Conservation (phyloP, 2,113 vertebrate species). For the Indri indri region DNA sequence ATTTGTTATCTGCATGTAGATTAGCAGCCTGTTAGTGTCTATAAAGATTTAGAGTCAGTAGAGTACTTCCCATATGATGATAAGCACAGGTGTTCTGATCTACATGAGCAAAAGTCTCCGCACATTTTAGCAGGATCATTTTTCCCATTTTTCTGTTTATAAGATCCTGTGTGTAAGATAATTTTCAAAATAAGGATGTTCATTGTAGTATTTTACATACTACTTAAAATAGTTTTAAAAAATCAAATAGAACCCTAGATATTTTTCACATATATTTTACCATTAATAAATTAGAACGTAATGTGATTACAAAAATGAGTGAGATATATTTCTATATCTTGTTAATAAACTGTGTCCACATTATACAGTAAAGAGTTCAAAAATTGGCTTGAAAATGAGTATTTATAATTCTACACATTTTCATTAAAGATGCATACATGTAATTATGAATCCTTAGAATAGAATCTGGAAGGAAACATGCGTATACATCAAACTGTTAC, state of each 20-base stretch:
- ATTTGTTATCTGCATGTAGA: background rate
- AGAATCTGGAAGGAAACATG: background rate
- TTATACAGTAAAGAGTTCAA: background rate
- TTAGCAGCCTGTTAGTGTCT: background rate
- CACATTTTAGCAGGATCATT: background rate
- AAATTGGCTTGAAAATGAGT: background rate
- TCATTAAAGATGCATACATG: background rate
- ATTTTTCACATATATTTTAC: background rate
- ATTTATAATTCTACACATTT: background rate
- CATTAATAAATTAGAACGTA: background rate
- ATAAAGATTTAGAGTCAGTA: background rate
- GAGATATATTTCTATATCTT: background rate
- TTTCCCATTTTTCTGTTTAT: background rate
- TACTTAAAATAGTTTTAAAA: background rate
- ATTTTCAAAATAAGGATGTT: conserved; percentile 17
- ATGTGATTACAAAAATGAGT: background rate
- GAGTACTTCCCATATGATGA: background rate
- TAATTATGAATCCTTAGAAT: background rate
- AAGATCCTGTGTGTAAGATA: background rate
- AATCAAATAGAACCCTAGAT: background rate
- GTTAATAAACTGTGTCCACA: background rate
- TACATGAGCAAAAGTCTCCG: background rate
- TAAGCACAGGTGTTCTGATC: background rate
- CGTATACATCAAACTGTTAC: conserved; percentile 8
- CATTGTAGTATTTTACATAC: background rate